Evolutionary conservation across 2,888 invertebrate species (phyloP).

Genomic region (Doris montereyensis): DNA sequence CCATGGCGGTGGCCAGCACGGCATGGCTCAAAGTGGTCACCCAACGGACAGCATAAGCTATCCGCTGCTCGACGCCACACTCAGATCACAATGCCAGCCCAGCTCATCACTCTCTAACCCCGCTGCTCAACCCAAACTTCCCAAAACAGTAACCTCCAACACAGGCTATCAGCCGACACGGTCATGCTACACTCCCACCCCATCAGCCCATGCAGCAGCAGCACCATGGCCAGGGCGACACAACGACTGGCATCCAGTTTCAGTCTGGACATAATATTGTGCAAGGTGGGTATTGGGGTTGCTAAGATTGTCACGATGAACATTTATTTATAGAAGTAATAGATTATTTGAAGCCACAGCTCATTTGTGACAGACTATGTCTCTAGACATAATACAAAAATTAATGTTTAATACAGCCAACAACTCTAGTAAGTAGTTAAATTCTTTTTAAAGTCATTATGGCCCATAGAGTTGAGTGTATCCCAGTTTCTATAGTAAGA

Average conservation of each 20-base stretch:
- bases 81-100: constrained; percentile 10
- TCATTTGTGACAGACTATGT: too few relatives aligned
- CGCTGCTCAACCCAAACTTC: constrained; percentile 34
- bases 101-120: constrained; percentile 33
- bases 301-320: too few relatives aligned
- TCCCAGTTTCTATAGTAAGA: too few relatives aligned
- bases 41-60: constrained; percentile 29
- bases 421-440: too few relatives aligned
- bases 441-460: too few relatives aligned
- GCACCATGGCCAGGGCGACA: constrained; percentile 6
- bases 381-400: too few relatives aligned
- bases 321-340: too few relatives aligned
- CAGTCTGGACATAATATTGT: constrained; percentile 35
- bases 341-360: too few relatives aligned
- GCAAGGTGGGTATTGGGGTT: constrained; percentile 42
- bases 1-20: constrained; percentile 31
- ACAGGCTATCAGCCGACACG: constrained; percentile 35
- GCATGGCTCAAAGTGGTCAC: constrained; percentile 18
- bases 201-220: constrained; percentile 35
- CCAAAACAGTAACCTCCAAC: constrained; percentile 32
- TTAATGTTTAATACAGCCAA: too few relatives aligned
- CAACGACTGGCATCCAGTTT: constrained; percentile 18
- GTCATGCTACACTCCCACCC: constrained; percentile 37
- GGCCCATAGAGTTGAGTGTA: too few relatives aligned
- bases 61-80: constrained; percentile 24